These are phyloP conservation scores for Eulithis prunata DNA, from an alignment of 2,888 invertebrate genomes.

Conservation along the genomic window DNA sequence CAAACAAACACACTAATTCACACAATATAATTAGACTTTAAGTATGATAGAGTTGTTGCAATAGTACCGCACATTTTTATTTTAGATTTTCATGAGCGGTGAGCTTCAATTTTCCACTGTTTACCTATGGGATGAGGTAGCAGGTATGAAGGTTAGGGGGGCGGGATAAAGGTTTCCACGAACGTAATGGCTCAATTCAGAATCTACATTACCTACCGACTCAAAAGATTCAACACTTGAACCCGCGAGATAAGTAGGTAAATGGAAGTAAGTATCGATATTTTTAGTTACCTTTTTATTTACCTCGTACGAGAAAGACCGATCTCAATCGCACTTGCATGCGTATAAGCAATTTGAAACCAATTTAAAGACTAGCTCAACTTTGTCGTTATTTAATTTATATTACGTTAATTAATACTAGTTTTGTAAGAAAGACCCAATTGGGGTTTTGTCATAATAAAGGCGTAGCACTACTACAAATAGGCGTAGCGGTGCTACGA, in stretches of 20 bases:
- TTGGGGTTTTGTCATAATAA: no score
- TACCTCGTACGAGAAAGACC: no score
- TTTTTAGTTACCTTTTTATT: no score
- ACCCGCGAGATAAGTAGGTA: conserved; percentile 14
- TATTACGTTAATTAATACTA: no score
- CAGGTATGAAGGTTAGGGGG: conserved; percentile 20
- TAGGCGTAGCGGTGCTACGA: no score
- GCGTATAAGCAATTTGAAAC: no score
- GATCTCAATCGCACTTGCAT: no score
- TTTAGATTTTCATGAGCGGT: conserved; percentile 40
- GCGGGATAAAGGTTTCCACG: conserved; percentile 29
- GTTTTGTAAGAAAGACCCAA: no score
- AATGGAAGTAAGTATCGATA: no score
- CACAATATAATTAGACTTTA: conserved; percentile 13
- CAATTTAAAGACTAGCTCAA: no score
- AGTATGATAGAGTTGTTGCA: conserved; percentile 37
- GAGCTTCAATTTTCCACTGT: conserved; percentile 47
- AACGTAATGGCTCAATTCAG: conserved; percentile 41
- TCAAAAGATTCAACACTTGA: conserved; percentile 31
- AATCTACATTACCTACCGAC: conserved; percentile 26
- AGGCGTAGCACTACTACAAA: no score
- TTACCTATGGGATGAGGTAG: conserved; percentile 38
- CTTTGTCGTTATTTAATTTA: no score
- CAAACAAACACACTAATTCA: background rate
- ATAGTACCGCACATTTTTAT: conserved; percentile 40